These are phyloP conservation scores for Thryonomys swinderianus DNA, from an alignment of 2,113 vertebrate genomes.

Conservation along the genomic window DNA sequence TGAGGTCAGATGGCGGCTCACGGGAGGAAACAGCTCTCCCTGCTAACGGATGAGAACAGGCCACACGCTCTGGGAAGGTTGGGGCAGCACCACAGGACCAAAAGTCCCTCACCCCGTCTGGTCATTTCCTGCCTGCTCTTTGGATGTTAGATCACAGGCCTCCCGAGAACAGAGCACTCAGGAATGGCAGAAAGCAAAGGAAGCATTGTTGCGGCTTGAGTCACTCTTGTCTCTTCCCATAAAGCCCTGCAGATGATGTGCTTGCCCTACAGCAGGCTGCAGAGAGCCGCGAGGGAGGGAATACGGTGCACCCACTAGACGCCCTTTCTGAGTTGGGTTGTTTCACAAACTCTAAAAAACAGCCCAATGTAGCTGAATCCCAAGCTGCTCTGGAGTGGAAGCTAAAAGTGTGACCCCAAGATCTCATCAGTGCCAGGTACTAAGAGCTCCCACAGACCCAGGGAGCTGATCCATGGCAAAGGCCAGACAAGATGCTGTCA, in stretches of 20 bases:
- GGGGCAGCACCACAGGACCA: rapidly evolving
- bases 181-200: background rate
- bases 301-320: background rate
- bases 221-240: background rate
- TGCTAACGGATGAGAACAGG: background rate
- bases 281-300: background rate
- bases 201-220: background rate
- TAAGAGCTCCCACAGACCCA: background rate
- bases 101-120: background rate
- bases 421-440: background rate
- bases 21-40: background rate
- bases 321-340: background rate
- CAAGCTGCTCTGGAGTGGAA: background rate
- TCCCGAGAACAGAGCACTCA: background rate
- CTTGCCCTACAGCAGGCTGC: background rate
- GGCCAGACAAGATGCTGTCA: background rate
- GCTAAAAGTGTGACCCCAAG: background rate
- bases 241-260: background rate
- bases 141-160: rapidly evolving
- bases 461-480: background rate
- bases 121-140: no score
- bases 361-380: background rate
- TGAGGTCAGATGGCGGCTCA: background rate
- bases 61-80: background rate
- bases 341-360: background rate